Base-by-base conservation (phyloP, 2,797 vertebrate species). In the Chromobotia macracanthus region DNA sequence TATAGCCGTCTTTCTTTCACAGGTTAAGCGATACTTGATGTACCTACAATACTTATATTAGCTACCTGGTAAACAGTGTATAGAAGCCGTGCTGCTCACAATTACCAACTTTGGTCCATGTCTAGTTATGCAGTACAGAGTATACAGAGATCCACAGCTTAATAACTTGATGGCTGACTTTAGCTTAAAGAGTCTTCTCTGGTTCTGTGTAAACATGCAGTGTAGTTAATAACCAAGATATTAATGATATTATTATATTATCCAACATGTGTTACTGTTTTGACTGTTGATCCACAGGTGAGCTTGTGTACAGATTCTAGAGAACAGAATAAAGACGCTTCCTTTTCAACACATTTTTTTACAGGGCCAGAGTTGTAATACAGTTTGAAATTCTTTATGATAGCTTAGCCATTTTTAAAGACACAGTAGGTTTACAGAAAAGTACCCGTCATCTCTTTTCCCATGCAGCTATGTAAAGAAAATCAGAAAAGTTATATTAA, bases 281-380 rank as follows among this genome's bases (percentile, higher is more conserved):
- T 70, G 67, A 79, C 77, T 58, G 65, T 78, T 71, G 77, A 75
- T 78, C 83, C 28, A 75, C n/a, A 23, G 69, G 44, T 79, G 28
- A 64, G 60, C 13, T 15, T 35, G 31, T 84, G 80, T 79, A 74
- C 46, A 75, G 73, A 66, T 41, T 21, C 16, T 75, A 23, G 50
- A 35, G 15, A 76, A 67, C 61, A 5, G 74, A 66, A 56, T n/a
- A 48, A 21, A 68, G 51, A 77, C 44, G 19, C 68, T 56, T 71
- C 11, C 48, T 15, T 3, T 70, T 48, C 41, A 9, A n/a, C 41
- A 72, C 50, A 5, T n/a, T 18, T 23, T 55, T 51, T 56, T 58
- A 38, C 9, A 15, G 35, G 63, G 41, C 73, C 35, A 67, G 67
- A 78, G 67, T 71, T 61, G 44, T 41, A 53, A 51, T 51, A 61